A percentile compares a stretch with the other conserved stretches of the same genome.
Evolutionary conservation across 2,797 vertebrate species (phyloP).

Genomic region (Smutsia gigantea): DNA sequence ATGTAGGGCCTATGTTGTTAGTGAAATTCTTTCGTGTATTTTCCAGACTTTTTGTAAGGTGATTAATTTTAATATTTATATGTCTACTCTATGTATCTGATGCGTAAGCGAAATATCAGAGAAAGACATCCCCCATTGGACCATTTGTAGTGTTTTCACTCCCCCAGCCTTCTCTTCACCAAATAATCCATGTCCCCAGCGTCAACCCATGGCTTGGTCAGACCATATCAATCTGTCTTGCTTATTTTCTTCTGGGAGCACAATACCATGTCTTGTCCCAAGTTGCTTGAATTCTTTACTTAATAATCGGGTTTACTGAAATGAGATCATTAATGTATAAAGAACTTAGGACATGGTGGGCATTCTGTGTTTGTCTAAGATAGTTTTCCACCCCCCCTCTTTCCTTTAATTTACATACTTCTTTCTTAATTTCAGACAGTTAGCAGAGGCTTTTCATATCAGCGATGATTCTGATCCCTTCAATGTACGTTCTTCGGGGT

Average conservation of each 20-base stretch:
- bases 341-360: neutral
- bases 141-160: neutral
- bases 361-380: neutral
- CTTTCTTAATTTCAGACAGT: constrained; percentile 84
- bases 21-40: neutral
- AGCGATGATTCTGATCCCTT: constrained; percentile 95
- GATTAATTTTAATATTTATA: neutral
- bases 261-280: neutral
- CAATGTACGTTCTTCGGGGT: constrained; percentile 89
- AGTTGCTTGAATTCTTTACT: neutral
- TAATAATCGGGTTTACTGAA: constrained; percentile 16
- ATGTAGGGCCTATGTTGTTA: neutral
- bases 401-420: neutral
- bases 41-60: neutral
- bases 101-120: constrained; percentile 26
- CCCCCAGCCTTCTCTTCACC: neutral
- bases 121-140: neutral
- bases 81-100: neutral
- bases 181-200: neutral
- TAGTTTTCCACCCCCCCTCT: neutral
- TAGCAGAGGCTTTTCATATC: constrained; percentile 97
- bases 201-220: neutral
- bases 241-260: constrained; percentile 21
- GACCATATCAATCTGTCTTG: neutral
- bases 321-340: neutral